Percentiles rank a stretch among this genome's conserved stretches.
phyloP scores from a whole-genome alignment of 2,797 vertebrate genomes.

The Oreochromis mossambicus region DNA sequence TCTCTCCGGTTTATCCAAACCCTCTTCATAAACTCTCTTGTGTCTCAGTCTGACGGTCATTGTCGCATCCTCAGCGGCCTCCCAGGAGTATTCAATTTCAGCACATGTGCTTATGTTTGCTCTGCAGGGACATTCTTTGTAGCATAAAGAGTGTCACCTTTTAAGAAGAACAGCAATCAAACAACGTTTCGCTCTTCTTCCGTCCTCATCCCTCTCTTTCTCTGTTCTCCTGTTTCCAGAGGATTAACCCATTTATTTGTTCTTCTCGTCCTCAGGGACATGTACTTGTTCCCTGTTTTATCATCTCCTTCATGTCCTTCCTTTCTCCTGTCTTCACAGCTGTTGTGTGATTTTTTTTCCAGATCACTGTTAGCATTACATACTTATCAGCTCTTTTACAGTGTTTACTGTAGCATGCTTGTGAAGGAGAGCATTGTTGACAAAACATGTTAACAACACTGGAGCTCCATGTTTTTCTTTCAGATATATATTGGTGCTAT shows the following conservation, averaged over 20 bases:
- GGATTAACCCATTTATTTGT: slow-evolving; percentile 60
- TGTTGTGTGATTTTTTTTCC: background rate
- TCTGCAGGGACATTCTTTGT: slow-evolving; percentile 40
- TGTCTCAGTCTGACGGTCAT: background rate
- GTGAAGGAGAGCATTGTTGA: background rate
- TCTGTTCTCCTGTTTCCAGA: slow-evolving; percentile 39
- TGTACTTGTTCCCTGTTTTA: slow-evolving; percentile 33
- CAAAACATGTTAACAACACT: background rate
- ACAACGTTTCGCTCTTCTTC: slow-evolving; percentile 29
- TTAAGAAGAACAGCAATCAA: slow-evolving; percentile 64
- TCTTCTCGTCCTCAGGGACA: slow-evolving; percentile 30
- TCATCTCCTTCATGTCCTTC: slow-evolving; percentile 42
- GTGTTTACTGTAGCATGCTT: slow-evolving; percentile 15
- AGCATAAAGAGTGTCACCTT: slow-evolving; percentile 48
- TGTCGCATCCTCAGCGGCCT: slow-evolving; percentile 22
- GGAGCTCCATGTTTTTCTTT: background rate
- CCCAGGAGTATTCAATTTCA: slow-evolving; percentile 31
- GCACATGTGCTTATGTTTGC: slow-evolving; percentile 30
- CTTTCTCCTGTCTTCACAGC: slow-evolving; percentile 31
- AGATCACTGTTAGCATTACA: background rate
- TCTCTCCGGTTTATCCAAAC: background rate
- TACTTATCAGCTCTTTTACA: slow-evolving; percentile 13
- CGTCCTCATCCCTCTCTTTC: slow-evolving; percentile 19
- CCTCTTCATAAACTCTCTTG: slow-evolving; percentile 9
- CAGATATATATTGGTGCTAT: background rate